Evolutionary conservation across 2,888 invertebrate genomes (phyloP).

Genomic region (Microctonus brassicae): DNA sequence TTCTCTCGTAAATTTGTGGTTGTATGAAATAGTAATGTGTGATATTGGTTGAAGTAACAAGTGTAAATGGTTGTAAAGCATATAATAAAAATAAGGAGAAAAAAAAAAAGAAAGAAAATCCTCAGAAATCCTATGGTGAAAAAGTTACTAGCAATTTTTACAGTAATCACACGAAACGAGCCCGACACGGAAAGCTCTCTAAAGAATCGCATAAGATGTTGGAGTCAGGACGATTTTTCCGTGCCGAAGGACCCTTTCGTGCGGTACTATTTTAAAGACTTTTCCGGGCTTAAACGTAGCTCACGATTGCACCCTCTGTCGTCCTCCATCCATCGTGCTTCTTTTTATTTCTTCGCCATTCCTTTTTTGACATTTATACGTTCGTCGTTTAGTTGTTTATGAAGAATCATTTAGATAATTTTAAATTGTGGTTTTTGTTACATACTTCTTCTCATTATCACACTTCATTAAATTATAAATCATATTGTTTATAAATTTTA

Average conservation of each 20-base stretch:
- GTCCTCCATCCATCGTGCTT: not conserved
- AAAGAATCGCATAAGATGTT: constrained; percentile 46
- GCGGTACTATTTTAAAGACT: constrained; percentile 48
- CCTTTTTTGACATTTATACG: not conserved
- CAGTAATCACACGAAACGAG: constrained; percentile 50
- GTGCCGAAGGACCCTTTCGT: constrained; percentile 44
- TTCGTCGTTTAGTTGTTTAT: constrained; percentile 16
- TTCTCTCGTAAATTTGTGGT: not conserved
- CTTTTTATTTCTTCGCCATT: not conserved
- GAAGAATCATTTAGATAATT: too few species aligned
- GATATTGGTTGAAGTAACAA: constrained; percentile 19
- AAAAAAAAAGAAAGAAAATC: constrained; percentile 28
- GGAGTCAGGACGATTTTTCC: constrained; percentile 42
- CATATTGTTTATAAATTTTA: too few species aligned
- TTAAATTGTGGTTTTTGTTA: not conserved
- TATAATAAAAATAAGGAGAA: too few species aligned
- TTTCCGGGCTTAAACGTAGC: constrained; percentile 45
- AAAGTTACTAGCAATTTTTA: constrained; percentile 44
- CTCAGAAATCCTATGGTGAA: constrained; percentile 36
- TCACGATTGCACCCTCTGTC: not conserved
- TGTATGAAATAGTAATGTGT: not conserved
- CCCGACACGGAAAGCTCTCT: constrained; percentile 46
- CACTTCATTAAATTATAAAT: too few species aligned
- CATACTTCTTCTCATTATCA: too few species aligned
- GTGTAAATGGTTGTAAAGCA: constrained; percentile 23